A percentile compares a stretch with the other conserved stretches of the same genome.
phyloP scores from a whole-genome alignment of 2,888 invertebrate genomes.

The Hydraecia micacea region DNA sequence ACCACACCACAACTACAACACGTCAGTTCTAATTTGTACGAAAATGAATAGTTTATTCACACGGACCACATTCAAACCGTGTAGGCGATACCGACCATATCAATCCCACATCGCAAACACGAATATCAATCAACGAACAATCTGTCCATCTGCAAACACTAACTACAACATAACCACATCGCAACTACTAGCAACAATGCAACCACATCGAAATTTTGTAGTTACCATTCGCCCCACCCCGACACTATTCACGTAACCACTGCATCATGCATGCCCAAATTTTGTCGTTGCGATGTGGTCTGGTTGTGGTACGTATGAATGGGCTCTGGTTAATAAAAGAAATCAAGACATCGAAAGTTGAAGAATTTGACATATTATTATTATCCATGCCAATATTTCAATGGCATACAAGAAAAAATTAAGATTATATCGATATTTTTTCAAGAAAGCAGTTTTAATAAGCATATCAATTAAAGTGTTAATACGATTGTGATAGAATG shows the following conservation, averaged over 20 bases:
- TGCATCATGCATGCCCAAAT: too few relatives aligned
- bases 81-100: neutral
- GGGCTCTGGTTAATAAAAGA: neutral
- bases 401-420: neutral
- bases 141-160: too few relatives aligned
- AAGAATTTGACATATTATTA: neutral
- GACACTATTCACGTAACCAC: neutral
- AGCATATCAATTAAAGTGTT: neutral
- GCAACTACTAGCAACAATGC: neutral
- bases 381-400: neutral
- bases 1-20: neutral
- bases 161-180: too few relatives aligned
- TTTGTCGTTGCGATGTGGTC: neutral
- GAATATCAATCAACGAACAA: too few relatives aligned
- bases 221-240: neutral
- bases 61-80: neutral
- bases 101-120: neutral
- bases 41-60: neutral
- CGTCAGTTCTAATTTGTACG: neutral
- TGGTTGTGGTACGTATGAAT: neutral
- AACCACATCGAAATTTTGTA: neutral
- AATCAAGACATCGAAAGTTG: neutral
- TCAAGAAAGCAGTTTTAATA: neutral
- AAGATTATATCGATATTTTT: neutral
- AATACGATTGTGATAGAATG: neutral